A percentile compares a stretch with the other conserved stretches of the same genome.
Conservation (phyloP, 1,140 invertebrate genomes). For the Zaprionus davidi region DNA sequence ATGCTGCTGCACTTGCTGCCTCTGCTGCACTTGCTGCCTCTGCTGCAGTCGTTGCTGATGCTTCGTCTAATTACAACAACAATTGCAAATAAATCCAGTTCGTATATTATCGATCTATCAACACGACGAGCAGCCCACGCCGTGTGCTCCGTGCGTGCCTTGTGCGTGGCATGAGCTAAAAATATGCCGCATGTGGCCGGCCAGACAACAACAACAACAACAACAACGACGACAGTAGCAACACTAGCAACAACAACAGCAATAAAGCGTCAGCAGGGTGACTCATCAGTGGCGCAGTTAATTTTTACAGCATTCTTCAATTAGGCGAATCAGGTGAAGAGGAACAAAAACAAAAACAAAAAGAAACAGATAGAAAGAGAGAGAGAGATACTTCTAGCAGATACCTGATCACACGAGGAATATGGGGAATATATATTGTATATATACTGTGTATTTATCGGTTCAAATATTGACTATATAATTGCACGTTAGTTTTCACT, state of each 20-base stretch:
- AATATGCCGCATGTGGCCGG: neutral
- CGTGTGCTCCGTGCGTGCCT: neutral
- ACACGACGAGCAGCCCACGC: neutral
- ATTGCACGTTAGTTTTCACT: constrained; percentile 1
- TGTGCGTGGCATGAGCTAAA: neutral
- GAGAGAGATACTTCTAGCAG: neutral
- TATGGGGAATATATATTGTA: neutral
- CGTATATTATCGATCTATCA: neutral
- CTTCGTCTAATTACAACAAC: neutral
- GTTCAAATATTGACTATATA: neutral
- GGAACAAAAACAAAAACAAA: neutral
- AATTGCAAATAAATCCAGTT: neutral
- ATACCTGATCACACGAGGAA: constrained; percentile 2
- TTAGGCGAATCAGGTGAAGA: neutral
- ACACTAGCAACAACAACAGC: neutral
- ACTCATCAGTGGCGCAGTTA: neutral
- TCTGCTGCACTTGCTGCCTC: too few relatives aligned
- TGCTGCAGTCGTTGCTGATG: neutral
- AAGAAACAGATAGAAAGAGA: neutral
- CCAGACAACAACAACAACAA: too few relatives aligned
- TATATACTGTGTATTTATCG: neutral
- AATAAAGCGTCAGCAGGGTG: neutral
- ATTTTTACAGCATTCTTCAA: neutral
- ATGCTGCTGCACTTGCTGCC: too few relatives aligned
- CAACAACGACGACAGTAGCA: neutral